Percentiles rank a stretch among this genome's conserved stretches.
These are phyloP conservation scores for Abrostola tripartita DNA, from an alignment of 2,888 invertebrate genomes.

Conservation along the genomic window DNA sequence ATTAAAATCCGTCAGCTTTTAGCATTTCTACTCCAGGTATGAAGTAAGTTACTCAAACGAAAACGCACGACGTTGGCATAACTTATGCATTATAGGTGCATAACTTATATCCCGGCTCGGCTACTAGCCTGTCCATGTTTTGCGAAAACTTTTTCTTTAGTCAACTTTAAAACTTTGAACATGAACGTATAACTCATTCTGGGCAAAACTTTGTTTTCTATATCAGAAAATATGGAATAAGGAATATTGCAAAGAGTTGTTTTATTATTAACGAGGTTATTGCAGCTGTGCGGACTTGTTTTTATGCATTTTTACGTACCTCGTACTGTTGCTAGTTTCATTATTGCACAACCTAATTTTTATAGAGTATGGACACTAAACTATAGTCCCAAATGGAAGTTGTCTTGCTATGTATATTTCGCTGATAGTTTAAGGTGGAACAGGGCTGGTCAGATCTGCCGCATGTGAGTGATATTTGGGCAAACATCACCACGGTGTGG, in stretches of 20 bases:
- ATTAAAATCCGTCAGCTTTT: neutral
- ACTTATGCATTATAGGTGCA: conserved; percentile 3
- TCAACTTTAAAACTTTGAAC: conserved; percentile 24
- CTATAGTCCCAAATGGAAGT: no score
- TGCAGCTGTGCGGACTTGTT: neutral
- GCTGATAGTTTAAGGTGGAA: no score
- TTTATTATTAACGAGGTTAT: conserved; percentile 1
- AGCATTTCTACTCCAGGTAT: neutral
- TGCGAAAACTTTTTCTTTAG: conserved; percentile 17
- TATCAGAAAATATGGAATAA: conserved; percentile 17
- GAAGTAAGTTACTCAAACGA: neutral
- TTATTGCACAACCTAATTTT: no score
- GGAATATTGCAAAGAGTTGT: conserved; percentile 4
- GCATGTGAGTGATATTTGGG: no score
- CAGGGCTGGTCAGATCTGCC: no score
- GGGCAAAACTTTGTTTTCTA: conserved; percentile 23
- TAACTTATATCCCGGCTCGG: conserved; percentile 2
- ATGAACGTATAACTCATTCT: conserved; percentile 25
- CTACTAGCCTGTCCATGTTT: conserved; percentile 3
- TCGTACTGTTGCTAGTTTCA: no score
- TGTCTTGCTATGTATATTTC: no score
- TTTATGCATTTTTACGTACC: neutral
- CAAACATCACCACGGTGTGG: no score
- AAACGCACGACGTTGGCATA: neutral
- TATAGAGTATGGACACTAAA: no score